These are phyloP conservation scores for Dichetophora obliterata DNA, from an alignment of 2,888 invertebrate genomes.

Conservation along the genomic window DNA sequence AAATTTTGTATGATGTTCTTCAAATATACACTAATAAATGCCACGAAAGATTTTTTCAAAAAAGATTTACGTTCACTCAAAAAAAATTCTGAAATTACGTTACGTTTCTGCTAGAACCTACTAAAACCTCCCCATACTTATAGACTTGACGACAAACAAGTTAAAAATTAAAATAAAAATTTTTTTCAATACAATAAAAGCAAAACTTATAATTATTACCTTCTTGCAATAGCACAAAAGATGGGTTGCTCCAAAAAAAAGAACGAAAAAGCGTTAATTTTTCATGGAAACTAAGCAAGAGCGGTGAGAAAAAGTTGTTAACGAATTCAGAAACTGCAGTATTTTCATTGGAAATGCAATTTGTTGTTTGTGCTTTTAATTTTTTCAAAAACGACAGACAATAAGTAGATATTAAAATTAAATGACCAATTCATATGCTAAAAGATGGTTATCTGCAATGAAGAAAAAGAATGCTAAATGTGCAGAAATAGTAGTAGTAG, in stretches of 20 bases:
- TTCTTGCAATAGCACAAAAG: background rate
- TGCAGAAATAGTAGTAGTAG: background rate
- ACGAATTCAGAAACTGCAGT: background rate
- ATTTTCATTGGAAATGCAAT: conserved; percentile 30
- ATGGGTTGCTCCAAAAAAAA: no score
- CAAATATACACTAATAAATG: no score
- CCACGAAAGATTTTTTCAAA: no score
- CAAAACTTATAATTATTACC: conserved; percentile 7
- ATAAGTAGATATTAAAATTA: conserved; percentile 33
- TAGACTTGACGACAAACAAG: no score
- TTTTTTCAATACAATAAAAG: conserved; percentile 30
- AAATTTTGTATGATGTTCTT: no score
- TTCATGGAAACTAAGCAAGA: conserved; percentile 1
- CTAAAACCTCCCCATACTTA: no score
- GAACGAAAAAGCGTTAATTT: no score
- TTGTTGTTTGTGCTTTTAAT: background rate
- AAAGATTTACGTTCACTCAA: no score
- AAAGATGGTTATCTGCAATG: conserved; percentile 27
- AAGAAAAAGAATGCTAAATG: background rate
- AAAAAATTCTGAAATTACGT: no score
- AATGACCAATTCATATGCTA: conserved; percentile 34
- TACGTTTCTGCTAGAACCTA: no score
- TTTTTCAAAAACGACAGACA: conserved; percentile 3
- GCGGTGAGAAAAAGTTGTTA: conserved; percentile 11
- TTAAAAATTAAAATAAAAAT: conserved; percentile 10